Percentiles rank a stretch among this genome's conserved stretches.
phyloP scores from a whole-genome alignment of 2,888 invertebrate genomes.

The Nomada flava region DNA sequence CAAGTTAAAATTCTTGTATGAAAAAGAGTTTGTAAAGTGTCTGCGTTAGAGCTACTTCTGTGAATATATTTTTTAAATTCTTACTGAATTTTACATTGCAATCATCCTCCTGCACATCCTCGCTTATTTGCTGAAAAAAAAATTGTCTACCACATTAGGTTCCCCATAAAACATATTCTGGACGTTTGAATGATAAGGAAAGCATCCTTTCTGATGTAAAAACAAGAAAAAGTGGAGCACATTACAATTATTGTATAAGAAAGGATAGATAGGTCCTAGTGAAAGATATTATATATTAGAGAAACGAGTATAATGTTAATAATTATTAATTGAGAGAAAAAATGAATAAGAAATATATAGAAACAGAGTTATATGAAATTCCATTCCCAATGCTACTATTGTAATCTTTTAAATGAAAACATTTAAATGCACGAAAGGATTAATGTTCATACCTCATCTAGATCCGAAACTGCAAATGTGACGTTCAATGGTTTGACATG shows the following conservation, averaged over 20 bases:
- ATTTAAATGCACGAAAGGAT: constrained; percentile 12
- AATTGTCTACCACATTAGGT: constrained; percentile 64
- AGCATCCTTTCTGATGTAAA: constrained; percentile 23
- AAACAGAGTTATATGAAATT: constrained; percentile 20
- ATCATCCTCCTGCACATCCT: constrained; percentile 60
- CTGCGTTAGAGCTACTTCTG: constrained; percentile 44
- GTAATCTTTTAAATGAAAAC: constrained; percentile 17
- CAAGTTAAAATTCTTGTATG: constrained; percentile 18
- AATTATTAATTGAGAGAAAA: constrained; percentile 8
- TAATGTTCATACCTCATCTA: constrained; percentile 88
- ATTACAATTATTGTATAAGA: constrained; percentile 1
- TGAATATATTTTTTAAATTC: constrained; percentile 58
- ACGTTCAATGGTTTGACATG: constrained; percentile 93
- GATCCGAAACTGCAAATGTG: constrained; percentile 93
- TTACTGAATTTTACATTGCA: constrained; percentile 67
- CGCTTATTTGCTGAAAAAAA: constrained; percentile 70
- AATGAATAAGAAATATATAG: constrained; percentile 25
- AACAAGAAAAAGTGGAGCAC: constrained; percentile 4
- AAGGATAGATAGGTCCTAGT: constrained; percentile 1
- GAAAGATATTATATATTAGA: constrained; percentile 32
- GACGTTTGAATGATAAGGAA: constrained; percentile 44
- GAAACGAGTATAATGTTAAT: constrained; percentile 39
- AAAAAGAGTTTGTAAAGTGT: constrained; percentile 27
- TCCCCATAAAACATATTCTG: constrained; percentile 36
- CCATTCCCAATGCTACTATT: constrained; percentile 20